Evolutionary conservation across 2,888 invertebrate species (phyloP), one percentile per base, ranked within the genome.

Genomic region (Ennomos erosarius): DNA sequence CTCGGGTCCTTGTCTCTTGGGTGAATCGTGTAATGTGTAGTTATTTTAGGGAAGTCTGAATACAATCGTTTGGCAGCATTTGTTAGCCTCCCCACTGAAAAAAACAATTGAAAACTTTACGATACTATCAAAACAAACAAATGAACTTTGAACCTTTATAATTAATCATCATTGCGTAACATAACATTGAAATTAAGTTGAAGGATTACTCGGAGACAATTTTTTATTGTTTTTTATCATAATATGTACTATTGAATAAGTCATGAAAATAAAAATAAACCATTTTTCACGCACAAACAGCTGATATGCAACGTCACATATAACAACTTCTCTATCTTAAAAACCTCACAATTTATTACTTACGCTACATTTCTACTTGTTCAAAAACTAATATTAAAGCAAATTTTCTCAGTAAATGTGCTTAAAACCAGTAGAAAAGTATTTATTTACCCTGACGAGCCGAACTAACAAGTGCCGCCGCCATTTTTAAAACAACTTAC

Each of bases 1-100:
- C 99, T 93, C 78, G 96, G 94, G 90, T 99, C 99, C 57, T 95
- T 96, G 75, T 99, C 98, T 77, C 99, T 93, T 0, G 99, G 97
- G 76, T 96, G 90, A 59, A 99, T 93, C 0, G 98, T 97, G 81
- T 99, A 99, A 90, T 99, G 99, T 36, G 99, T 99, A 1, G 99
- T 99, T 76, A 98, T 97, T 93, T 96, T 97, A 16, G 97, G 97
- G 82, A 94, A 95, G 71, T 95, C 94, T 0, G 95, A 95, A 79
- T 94, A 95, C 51, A 93, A 82, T 73, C 95, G 92, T 68, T 89
- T 91, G 8, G 87, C 84, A 70, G 91, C 90, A 69, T 81, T 84
- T 81, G 90, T 90, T 86, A 92, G 89, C 90, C 90, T 90, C 90
- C 92, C 90, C 82, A 92, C 92, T 92, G 82, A 57, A 76, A 83